Evolutionary conservation across 2,113 vertebrate species (phyloP).

Genomic region (Hiodon alosoides): DNA sequence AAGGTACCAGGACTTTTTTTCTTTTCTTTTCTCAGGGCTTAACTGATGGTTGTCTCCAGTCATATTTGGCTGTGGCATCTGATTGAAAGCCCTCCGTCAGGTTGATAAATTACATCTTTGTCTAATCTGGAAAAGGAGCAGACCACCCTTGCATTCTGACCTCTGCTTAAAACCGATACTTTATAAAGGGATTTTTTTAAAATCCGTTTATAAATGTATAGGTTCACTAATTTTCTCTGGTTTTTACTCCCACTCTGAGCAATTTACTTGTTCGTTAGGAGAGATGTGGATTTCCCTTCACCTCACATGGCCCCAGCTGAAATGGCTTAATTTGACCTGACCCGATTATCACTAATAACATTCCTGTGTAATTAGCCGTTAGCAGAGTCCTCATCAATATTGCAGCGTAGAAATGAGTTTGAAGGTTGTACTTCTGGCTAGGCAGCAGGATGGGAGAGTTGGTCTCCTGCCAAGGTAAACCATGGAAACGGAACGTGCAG

Average conservation of each 20-base stretch:
- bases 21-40: no score
- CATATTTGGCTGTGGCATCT: no score
- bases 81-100: no score
- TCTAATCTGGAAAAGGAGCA: no score
- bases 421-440: neutral
- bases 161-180: no score
- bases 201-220: neutral
- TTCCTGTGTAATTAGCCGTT: conserved; percentile 1
- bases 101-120: no score
- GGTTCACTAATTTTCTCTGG: neutral
- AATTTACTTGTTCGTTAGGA: neutral
- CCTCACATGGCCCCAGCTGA: neutral
- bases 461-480: neutral
- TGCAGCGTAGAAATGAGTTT: neutral
- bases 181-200: neutral
- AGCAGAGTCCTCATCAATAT: neutral
- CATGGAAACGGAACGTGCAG: neutral
- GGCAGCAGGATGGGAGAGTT: neutral
- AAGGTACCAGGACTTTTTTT: no score
- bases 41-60: no score
- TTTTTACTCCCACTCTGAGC: neutral
- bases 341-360: neutral
- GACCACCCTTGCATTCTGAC: no score
- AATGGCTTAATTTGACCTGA: neutral
- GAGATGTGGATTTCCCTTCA: neutral